Base-by-base conservation (phyloP, 2,113 vertebrate genomes). In the Halcyon malimbica region DNA sequence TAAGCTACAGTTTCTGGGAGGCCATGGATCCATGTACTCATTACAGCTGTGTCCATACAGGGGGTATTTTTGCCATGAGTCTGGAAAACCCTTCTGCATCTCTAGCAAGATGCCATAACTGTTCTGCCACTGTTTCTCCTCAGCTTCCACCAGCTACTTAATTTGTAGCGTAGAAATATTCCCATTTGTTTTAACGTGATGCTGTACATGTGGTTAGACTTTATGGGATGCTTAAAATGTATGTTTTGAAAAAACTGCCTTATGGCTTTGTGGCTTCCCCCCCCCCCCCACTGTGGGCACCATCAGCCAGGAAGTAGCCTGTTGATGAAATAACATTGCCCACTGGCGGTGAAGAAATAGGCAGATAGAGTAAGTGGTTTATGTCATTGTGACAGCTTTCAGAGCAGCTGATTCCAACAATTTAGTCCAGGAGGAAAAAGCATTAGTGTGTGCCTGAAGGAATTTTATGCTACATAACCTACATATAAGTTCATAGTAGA, bases 341-440 rank as follows among this genome's bases (percentile, higher is more conserved):
- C 92, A 96, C 87, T 97, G 94, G 97, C 86, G n/a, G 95, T 83
- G 83, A 97, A 97, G 94, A 85, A 97, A 93, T 93, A 94, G 94
- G 94, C 84, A 96, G 94, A 95, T 94, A 95, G 83, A 94, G 78
- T 97, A 97, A 97, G 94, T 97, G 96, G 93, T 98, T 98, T 97
- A 96, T 98, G 97, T 98, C 96, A 94, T 97, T 81, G 85, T 97
- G 97, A 97, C 97, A 98, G 97, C 92, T 98, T 97, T 97, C 95
- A 97, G 96, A 96, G 86, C 88, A 95, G 91, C 94, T 97, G 94
- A 94, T 97, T 98, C 93, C 90, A 90, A 86, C 96, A 89, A 59
- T 95, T 98, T 97, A 97, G 96, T 91, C 97, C 96, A 92, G 95
- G 91, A 98, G 93, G 93, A 95, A 96, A 95, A 97, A 97, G 75